phyloP scores from a whole-genome alignment of 2,113 vertebrate genomes.

The Felis chaus region DNA sequence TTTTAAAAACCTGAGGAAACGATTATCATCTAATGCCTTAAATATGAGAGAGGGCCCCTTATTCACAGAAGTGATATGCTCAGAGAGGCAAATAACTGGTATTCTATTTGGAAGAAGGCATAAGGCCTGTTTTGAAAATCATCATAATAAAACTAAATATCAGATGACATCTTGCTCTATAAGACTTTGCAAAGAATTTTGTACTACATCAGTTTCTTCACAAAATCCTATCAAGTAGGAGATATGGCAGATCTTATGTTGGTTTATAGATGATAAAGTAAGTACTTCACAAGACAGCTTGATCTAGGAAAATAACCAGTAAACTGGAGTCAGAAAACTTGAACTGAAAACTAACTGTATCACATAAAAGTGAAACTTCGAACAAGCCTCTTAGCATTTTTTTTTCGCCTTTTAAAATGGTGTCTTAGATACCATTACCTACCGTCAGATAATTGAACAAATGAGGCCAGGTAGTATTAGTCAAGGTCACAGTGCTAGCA shows the following conservation, averaged over 20 bases:
- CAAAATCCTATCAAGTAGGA: not conserved
- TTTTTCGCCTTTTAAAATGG: not conserved
- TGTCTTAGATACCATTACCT: not conserved
- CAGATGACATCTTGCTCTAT: not conserved
- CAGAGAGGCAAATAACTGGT: not conserved
- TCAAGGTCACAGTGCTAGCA: not conserved
- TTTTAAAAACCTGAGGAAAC: not conserved
- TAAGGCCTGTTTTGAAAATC: not conserved
- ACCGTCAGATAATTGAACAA: not conserved
- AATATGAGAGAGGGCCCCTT: not conserved
- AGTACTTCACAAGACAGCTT: not conserved
- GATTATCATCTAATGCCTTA: not conserved
- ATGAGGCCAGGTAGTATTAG: not conserved
- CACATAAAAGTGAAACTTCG: not conserved
- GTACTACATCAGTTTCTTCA: not conserved
- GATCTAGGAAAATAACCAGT: slow-evolving; percentile 30
- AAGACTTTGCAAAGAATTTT: not conserved
- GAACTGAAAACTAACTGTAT: slow-evolving; percentile 4
- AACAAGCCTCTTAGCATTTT: not conserved
- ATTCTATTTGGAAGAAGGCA: not conserved
- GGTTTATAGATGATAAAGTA: not conserved
- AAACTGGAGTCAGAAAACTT: not conserved
- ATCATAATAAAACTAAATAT: slow-evolving; percentile 26
- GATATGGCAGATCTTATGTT: not conserved
- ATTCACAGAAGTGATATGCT: not conserved